Base-by-base conservation (phyloP, 2,888 invertebrate genomes). In the Drosophila lacicola region DNA sequence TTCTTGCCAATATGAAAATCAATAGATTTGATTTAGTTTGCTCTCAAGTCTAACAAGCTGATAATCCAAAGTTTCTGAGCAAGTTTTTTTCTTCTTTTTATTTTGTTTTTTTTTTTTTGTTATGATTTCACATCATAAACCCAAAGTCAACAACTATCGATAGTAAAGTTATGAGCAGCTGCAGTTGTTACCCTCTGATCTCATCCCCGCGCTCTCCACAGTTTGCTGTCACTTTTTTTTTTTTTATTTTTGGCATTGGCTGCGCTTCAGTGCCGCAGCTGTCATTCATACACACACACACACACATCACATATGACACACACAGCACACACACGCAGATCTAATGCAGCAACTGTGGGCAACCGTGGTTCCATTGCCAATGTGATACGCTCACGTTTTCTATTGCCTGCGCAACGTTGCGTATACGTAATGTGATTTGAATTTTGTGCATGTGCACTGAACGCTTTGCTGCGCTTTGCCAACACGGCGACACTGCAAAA, bases 341-440 rank as follows among this genome's bases (percentile, higher is more conserved):
- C 53, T 29, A 47, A 54, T 29, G 70, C 21, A 39, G 17, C 37
- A 44, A 70, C 57, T 21, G 55, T 44, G 19, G 37, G 17, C 37
- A 44, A 70, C 57, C 14, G 55, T 44, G 19, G 37, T 41, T 14
- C 37, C 42, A 70, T 73, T 67, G 44, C 34, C 77, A 65, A 65
- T 78, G 45, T 56, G 74, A 71, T 67, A 46, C 57, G 78, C 62
- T 61, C 80, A 64, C 71, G 76, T 82, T 80, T 80, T 80, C 65
- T 73, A 82, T 82, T 70, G 63, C 76, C 57, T 64, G 84, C 56
- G 69, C 84, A 87, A 51, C 75, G 70, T 73, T 86, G 87, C 83
- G 83, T 83, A 83, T 83, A 86, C 83, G 83, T 88, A 88, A 83
- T 83, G 75, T 54, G 79, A 84, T 88, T 87, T 88, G 64, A 88